Base-by-base conservation (phyloP, 1,140 invertebrate genomes). In the Drosophila carrolli region DNA sequence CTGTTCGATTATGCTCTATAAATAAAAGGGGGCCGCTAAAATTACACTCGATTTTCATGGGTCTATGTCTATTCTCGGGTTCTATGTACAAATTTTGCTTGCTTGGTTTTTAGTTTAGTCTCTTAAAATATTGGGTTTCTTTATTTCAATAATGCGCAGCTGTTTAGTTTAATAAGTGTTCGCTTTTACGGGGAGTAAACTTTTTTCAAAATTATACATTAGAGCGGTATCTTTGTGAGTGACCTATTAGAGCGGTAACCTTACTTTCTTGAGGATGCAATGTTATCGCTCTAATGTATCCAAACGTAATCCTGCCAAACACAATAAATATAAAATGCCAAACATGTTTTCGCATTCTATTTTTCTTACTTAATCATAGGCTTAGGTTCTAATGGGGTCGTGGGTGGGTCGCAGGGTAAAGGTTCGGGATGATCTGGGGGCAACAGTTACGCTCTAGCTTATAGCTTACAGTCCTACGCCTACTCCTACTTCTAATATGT, bases 361-460 rank as follows among this genome's bases (percentile, higher is more conserved):
- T 53, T n/a, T 32, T 29, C 32, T 41, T 57, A 51, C 41, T 35
- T 75, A 46, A 58, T 43, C 9, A 35, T 75, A 75, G 38, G 13
- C 38, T 73, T 71, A 53, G 32, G 32, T 23, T 46, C 35, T 48
- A 23, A 29, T 46, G 44, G 23, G 32, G n/a, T n/a, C 14, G 38
- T 56, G n/a, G 41, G 55, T 8, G 41, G 14, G 10, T 54, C 14
- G 47, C 10, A n/a, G 29, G 29, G 4, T 23, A 7, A 5, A 10
- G 27, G 14, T 41, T 29, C 3, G 32, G 11, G 44, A 13, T 63
- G 14, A n/a, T 32, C 13, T 35, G 14, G 48, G 71, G 53, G 40
- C 44, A 78, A 70, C 58, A 57, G 56, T 84, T 80, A 80, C 66
- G 78, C 53, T 79, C 83, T 88, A 88, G 83, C 83, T 88, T 88